phyloP scores from a whole-genome alignment of 2,888 invertebrate species.

The Pristionchus entomophagus region DNA sequence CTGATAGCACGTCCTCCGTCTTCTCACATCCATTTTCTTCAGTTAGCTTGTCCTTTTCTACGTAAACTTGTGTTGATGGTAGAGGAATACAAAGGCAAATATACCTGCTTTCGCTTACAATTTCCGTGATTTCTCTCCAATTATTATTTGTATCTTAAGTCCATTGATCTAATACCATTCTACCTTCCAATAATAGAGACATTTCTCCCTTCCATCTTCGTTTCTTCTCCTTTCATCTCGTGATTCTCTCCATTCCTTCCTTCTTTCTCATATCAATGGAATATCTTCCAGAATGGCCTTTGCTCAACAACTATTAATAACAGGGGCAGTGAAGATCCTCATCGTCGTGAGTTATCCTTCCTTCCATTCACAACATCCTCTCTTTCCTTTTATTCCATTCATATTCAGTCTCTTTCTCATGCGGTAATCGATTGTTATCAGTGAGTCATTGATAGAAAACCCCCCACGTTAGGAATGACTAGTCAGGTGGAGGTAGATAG shows the following conservation, averaged over 20 bases:
- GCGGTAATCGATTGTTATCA: slow-evolving; percentile 25
- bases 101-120: background rate
- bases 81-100: background rate
- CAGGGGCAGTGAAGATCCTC: slow-evolving; percentile 67
- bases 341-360: slow-evolving; percentile 67
- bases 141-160: background rate
- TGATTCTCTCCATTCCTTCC: background rate
- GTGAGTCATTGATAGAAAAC: slow-evolving; percentile 13
- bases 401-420: background rate
- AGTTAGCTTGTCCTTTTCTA: background rate
- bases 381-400: background rate
- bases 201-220: background rate
- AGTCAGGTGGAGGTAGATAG: background rate
- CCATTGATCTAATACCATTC: background rate
- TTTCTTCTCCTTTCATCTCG: background rate
- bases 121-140: background rate
- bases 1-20: background rate
- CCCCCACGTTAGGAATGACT: background rate
- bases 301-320: slow-evolving; percentile 70
- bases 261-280: background rate
- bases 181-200: background rate
- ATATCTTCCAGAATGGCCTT: slow-evolving; percentile 63
- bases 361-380: background rate
- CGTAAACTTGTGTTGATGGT: background rate
- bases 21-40: background rate